phyloP scores from a whole-genome alignment of 2,797 vertebrate genomes.

The Arrhamphus sclerolepis region DNA sequence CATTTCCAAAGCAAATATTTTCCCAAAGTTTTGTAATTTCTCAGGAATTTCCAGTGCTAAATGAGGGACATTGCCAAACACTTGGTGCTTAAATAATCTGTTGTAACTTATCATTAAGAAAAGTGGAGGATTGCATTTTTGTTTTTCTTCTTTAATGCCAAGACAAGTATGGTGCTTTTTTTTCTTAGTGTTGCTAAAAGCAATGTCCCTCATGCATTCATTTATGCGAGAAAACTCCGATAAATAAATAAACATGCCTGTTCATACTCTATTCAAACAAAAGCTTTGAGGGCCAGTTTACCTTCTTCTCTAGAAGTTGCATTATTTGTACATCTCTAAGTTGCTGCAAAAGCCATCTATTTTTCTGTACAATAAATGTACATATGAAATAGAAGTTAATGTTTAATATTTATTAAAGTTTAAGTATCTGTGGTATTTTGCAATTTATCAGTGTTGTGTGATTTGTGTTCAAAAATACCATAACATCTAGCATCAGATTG shows the following conservation, averaged over 20 bases:
- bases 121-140: constrained; percentile 16
- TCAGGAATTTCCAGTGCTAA: constrained; percentile 39
- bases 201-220: constrained; percentile 59
- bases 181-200: constrained; percentile 37
- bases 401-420: constrained; percentile 98
- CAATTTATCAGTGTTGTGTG: constrained; percentile 70
- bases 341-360: constrained; percentile 75
- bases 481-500: too few species aligned
- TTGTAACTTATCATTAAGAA: constrained; percentile 36
- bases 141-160: constrained; percentile 21
- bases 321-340: constrained; percentile 75
- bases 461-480: constrained; percentile 20
- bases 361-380: constrained; percentile 88
- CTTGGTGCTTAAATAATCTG: constrained; percentile 39
- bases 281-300: constrained; percentile 73
- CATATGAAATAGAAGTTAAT: constrained; percentile 90
- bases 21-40: constrained; percentile 37
- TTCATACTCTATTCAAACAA: constrained; percentile 76
- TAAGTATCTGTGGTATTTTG: constrained; percentile 87
- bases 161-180: constrained; percentile 41
- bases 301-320: constrained; percentile 63
- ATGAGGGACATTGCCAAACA: constrained; percentile 27
- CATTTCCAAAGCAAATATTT: constrained; percentile 24
- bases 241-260: constrained; percentile 45
- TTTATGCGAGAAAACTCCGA: constrained; percentile 56